Evolutionary conservation across 2,113 vertebrate species (phyloP), one percentile per base, ranked within the genome.

Genomic region (Anseranas semipalmata): DNA sequence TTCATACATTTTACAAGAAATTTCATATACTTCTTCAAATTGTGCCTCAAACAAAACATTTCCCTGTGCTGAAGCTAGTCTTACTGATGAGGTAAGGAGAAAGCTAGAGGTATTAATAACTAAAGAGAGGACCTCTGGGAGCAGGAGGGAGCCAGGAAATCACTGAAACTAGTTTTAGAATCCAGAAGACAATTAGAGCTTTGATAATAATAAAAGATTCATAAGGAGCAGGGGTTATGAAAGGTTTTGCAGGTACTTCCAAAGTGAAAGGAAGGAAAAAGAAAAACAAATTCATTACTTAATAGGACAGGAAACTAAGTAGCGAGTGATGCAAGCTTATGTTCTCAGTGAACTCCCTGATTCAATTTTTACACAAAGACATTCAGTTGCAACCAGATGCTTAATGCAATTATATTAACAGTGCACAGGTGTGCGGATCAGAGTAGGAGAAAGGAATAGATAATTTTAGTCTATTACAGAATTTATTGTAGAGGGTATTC

Each of bases 321-420:
- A 92, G 76, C 6, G 2, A 71, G 37, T 81, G 83, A 92, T 86
- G 79, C 37, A 93, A 89, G 59, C 28, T 90, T 63, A 33, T 78
- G 37, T 55, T 93, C 80, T 92, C 65, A 22, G 72, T 43, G 55
- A 90, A 74, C n/a, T 86, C 79, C 25, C 50, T 90, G 80, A 95
- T 95, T 95, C 76, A 81, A 71, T 97, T 96, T 88, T 84, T 92
- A 18, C 46, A 77, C 63, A 86, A 91, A 89, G 63, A 71, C n/a
- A 35, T 78, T 90, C 37, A 86, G 63, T 71, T 65, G 52, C n/a
- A 89, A 30, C 24, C 86, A 90, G 94, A 80, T 90, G 68, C 83
- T 93, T 74, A 88, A 95, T 86, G 21, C 41, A 92, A 74, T 92
- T 95, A 67, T 33, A 74, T n/a, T 37, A 80, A 92, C 79, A 90